phyloP scores from a whole-genome alignment of 2,113 vertebrate species.

The Dicerorhinus sumatrensis region DNA sequence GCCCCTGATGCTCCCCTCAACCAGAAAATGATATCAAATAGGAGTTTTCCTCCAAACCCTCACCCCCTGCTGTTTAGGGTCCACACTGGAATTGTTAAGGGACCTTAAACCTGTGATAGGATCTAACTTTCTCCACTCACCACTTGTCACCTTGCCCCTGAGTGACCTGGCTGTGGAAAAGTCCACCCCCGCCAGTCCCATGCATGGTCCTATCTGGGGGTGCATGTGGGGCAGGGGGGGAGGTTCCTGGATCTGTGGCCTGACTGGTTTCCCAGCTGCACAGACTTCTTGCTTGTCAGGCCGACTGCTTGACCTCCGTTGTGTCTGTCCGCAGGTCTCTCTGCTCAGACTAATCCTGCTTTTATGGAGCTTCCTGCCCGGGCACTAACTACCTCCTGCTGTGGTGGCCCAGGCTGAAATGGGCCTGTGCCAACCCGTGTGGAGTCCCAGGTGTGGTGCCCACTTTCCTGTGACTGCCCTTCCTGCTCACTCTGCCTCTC shows the following conservation, averaged over 20 bases:
- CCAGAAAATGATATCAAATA: neutral
- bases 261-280: neutral
- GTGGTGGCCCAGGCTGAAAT: neutral
- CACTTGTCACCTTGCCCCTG: neutral
- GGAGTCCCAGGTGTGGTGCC: neutral
- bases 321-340: slow-evolving; percentile 59
- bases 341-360: slow-evolving; percentile 75
- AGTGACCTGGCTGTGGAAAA: neutral
- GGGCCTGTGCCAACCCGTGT: neutral
- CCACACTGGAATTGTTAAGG: neutral
- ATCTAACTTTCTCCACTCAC: neutral
- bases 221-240: neutral
- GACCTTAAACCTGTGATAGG: neutral
- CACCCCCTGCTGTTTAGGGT: neutral
- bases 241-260: neutral
- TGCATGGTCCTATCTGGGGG: neutral
- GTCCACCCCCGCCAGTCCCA: no score
- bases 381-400: slow-evolving; percentile 55
- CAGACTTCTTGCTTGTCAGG: neutral
- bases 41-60: neutral
- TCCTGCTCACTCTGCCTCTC: neutral
- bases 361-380: slow-evolving; percentile 31
- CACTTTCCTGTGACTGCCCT: neutral
- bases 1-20: neutral
- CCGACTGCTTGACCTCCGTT: neutral